Conservation (phyloP, 2,113 vertebrate species). For the Brachionichthys hirsutus region DNA sequence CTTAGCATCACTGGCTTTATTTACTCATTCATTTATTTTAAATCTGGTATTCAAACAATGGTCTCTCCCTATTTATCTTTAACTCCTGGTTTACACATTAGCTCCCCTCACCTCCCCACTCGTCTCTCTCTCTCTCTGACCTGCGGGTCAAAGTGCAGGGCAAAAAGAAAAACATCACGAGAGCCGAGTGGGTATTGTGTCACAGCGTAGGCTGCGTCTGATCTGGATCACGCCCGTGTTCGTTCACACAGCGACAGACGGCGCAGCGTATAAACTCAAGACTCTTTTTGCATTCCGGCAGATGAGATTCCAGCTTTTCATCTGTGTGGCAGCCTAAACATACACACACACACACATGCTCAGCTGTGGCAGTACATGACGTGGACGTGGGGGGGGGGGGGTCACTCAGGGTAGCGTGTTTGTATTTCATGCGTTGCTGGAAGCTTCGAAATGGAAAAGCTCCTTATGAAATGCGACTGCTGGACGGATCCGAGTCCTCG, state of each 20-base stretch:
- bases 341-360: neutral
- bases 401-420: slow-evolving; percentile 7
- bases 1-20: neutral
- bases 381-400: neutral
- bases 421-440: slow-evolving; percentile 10
- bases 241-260: no score
- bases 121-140: slow-evolving; percentile 6
- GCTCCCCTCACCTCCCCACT: slow-evolving; percentile 5
- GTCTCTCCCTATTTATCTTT: neutral
- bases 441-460: slow-evolving; percentile 45
- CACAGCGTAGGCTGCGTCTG: slow-evolving; percentile 16
- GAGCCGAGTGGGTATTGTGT: slow-evolving; percentile 29
- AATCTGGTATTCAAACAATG: neutral
- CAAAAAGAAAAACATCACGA: slow-evolving; percentile 26
- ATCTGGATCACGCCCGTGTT: slow-evolving; percentile 5
- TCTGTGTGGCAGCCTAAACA: neutral
- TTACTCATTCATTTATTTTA: no score
- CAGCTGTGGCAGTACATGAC: neutral
- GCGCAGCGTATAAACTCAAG: no score
- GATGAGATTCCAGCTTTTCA: no score
- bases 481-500: slow-evolving; percentile 41
- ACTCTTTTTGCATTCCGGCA: no score
- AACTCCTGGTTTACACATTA: slow-evolving; percentile 47
- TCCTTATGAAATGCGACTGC: slow-evolving; percentile 44
- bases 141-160: slow-evolving; percentile 51